Conservation (phyloP, 2,888 invertebrate genomes). For the Heliconius aoede region DNA sequence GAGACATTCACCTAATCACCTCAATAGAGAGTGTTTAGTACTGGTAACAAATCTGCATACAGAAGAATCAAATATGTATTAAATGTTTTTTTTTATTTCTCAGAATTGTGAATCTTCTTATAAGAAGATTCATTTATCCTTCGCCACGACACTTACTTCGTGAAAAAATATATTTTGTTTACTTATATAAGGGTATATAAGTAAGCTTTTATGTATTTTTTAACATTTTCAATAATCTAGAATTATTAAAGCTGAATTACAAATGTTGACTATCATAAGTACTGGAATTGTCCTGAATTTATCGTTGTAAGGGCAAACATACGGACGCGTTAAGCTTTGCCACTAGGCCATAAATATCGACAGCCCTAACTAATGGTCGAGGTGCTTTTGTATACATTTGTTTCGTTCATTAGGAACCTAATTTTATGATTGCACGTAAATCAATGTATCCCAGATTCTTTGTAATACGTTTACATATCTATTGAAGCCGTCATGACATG, state of each 20-base stretch:
- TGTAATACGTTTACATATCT: too few species aligned
- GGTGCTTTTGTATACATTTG: constrained; percentile 15
- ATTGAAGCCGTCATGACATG: too few species aligned
- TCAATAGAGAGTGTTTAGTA: too few species aligned
- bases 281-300: constrained; percentile 58
- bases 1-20: too few species aligned
- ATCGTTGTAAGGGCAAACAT: constrained; percentile 62
- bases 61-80: too few species aligned
- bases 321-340: constrained; percentile 68
- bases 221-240: background rate
- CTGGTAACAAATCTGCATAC: too few species aligned
- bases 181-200: too few species aligned
- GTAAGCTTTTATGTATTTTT: background rate
- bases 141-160: too few species aligned
- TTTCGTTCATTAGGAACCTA: constrained; percentile 17
- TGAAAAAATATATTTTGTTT: too few species aligned
- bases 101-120: too few species aligned
- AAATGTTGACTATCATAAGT: background rate
- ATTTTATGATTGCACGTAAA: constrained; percentile 13
- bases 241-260: background rate
- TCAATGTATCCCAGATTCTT: background rate
- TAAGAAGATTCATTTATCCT: too few species aligned
- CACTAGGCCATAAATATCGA: constrained; percentile 72
- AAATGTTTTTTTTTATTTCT: too few species aligned
- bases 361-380: constrained; percentile 64